phyloP scores from a whole-genome alignment of 2,888 invertebrate genomes.

The Xanthostigma xanthostigma region DNA sequence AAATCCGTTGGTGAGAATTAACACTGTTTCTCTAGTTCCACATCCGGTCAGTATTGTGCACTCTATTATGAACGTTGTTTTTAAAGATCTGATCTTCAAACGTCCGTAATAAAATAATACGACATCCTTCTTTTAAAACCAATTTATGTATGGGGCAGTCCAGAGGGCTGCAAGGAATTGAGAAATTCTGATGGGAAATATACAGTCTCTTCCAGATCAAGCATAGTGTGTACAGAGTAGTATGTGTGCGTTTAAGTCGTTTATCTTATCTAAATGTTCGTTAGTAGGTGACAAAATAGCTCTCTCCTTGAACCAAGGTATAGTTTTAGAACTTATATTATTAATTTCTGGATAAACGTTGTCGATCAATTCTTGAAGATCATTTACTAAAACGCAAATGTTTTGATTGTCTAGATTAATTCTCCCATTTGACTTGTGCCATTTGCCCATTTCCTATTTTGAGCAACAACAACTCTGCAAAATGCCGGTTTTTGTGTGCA shows the following conservation, averaged over 20 bases:
- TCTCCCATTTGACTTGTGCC: background rate
- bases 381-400: conserved; percentile 5
- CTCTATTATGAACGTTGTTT: conserved; percentile 9
- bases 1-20: conserved; percentile 14
- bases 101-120: conserved; percentile 15
- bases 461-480: background rate
- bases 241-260: conserved; percentile 1
- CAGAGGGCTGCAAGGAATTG: conserved; percentile 10
- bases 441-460: conserved; percentile 1
- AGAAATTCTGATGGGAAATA: conserved; percentile 9
- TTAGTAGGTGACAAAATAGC: background rate
- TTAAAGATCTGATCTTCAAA: conserved; percentile 11
- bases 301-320: conserved; percentile 2
- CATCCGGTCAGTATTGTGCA: conserved; percentile 6
- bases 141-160: conserved; percentile 12
- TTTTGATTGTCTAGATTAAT: conserved; percentile 2
- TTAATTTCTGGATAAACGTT: conserved; percentile 6
- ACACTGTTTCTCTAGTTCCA: conserved; percentile 9
- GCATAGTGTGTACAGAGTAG: conserved; percentile 7
- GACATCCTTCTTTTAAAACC: conserved; percentile 11
- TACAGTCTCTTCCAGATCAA: conserved; percentile 6
- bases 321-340: conserved; percentile 4
- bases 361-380: conserved; percentile 3
- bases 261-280: too few species aligned
- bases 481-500: background rate